phyloP scores from a whole-genome alignment of 2,888 invertebrate species.

The Aelia acuminata region DNA sequence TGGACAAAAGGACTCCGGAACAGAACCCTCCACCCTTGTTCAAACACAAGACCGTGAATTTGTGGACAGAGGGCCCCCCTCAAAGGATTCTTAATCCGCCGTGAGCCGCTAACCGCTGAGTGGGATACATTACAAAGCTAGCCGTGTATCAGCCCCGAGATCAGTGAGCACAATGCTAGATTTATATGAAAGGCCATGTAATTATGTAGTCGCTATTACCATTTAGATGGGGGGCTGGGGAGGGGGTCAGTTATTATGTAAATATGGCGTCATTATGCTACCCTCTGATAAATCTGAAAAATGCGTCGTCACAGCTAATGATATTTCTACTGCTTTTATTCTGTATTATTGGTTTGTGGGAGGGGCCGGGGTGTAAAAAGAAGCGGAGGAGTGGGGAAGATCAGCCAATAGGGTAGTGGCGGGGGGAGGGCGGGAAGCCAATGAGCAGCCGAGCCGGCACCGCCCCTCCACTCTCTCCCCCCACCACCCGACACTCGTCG shows the following conservation, averaged over 20 bases:
- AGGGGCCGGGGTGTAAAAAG: conserved; percentile 67
- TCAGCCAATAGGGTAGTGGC: conserved; percentile 65
- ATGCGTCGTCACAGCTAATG: conserved; percentile 64
- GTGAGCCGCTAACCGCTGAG: conserved; percentile 47
- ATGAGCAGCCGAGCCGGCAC: conserved; percentile 66
- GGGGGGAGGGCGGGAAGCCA: conserved; percentile 68
- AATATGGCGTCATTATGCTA: conserved; percentile 63
- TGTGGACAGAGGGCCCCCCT: conserved; percentile 11
- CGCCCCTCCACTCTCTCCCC: conserved; percentile 70
- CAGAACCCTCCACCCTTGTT: background rate
- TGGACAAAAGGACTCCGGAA: background rate
- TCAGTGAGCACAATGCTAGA: conserved; percentile 55
- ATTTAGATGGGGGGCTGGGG: conserved; percentile 63
- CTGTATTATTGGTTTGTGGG: conserved; percentile 67
- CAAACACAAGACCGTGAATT: background rate
- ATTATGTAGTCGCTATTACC: conserved; percentile 62
- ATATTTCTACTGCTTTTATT: conserved; percentile 65
- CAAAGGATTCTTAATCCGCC: conserved; percentile 36
- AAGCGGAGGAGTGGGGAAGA: conserved; percentile 65
- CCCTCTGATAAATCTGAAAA: conserved; percentile 64
- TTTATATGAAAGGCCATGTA: conserved; percentile 58
- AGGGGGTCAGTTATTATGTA: conserved; percentile 63
- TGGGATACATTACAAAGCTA: conserved; percentile 53
- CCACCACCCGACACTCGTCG: conserved; percentile 69
- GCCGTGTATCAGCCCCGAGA: conserved; percentile 47